phyloP scores from a whole-genome alignment of 2,113 vertebrate genomes.

The Australoheros scitulus region DNA sequence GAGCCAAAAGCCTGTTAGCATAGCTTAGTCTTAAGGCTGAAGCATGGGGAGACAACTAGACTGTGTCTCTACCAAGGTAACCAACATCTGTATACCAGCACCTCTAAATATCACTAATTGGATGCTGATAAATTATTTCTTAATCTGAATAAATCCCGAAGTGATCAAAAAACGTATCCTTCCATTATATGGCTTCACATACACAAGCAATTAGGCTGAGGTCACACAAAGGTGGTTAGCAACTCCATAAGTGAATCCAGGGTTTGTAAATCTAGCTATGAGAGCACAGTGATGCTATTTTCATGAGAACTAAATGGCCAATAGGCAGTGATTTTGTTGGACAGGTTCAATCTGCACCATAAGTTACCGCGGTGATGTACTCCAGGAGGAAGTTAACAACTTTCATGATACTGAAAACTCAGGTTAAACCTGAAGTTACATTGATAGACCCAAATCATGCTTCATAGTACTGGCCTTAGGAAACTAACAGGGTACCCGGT shows the following conservation, averaged over 20 bases:
- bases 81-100: background rate
- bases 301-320: background rate
- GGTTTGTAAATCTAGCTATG: background rate
- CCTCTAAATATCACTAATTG: too few relatives aligned
- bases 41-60: background rate
- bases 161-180: background rate
- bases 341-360: background rate
- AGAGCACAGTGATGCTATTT: background rate
- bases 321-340: background rate
- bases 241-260: background rate
- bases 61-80: background rate
- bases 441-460: too few relatives aligned
- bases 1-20: background rate
- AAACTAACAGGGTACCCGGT: background rate
- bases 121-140: background rate
- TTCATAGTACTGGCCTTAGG: background rate
- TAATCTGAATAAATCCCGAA: background rate
- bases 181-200: background rate
- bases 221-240: too few relatives aligned
- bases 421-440: too few relatives aligned
- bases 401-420: too few relatives aligned
- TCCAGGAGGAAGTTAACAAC: too few relatives aligned
- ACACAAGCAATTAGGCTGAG: background rate
- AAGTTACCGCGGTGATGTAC: background rate
- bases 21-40: background rate